Evolutionary conservation across 1,140 invertebrate species (phyloP).

Genomic region (Drosophila truncata): DNA sequence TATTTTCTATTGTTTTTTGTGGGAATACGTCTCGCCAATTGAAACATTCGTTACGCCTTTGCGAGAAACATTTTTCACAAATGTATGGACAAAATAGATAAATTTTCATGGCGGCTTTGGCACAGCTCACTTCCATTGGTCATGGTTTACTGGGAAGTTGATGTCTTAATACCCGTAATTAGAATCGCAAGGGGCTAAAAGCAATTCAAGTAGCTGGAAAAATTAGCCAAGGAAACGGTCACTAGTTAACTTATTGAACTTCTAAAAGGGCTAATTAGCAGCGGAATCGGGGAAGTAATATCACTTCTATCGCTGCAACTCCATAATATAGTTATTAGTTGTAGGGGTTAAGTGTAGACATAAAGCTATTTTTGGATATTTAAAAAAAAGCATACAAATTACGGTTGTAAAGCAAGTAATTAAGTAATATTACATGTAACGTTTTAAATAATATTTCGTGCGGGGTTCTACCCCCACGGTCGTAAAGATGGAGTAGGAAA

Average conservation of each 20-base stretch:
- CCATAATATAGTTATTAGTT: constrained; percentile 5
- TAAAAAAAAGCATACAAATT: constrained; percentile 1
- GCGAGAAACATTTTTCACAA: constrained; percentile 34
- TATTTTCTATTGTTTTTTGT: background rate
- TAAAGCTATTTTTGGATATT: background rate
- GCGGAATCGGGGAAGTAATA: constrained; percentile 6
- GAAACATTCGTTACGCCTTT: constrained; percentile 63
- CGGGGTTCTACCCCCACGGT: background rate
- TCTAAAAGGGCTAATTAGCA: constrained; percentile 25
- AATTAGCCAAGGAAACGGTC: constrained; percentile 15
- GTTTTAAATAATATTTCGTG: background rate
- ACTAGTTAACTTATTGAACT: constrained; percentile 31
- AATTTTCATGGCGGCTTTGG: constrained; percentile 60
- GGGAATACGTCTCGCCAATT: constrained; percentile 22
- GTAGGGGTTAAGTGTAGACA: background rate
- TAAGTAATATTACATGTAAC: background rate
- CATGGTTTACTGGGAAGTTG: constrained; percentile 61
- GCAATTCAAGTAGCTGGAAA: constrained; percentile 32
- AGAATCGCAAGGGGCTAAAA: constrained; percentile 57
- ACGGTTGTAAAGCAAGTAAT: background rate
- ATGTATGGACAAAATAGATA: constrained; percentile 20
- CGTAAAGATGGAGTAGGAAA: background rate
- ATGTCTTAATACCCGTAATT: constrained; percentile 67
- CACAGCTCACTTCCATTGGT: constrained; percentile 45
- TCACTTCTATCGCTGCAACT: constrained; percentile 4